A percentile compares a stretch with the other conserved stretches of the same genome.
Evolutionary conservation across 2,113 vertebrate genomes (phyloP).

Genomic region (Choloepus hoffmanni): DNA sequence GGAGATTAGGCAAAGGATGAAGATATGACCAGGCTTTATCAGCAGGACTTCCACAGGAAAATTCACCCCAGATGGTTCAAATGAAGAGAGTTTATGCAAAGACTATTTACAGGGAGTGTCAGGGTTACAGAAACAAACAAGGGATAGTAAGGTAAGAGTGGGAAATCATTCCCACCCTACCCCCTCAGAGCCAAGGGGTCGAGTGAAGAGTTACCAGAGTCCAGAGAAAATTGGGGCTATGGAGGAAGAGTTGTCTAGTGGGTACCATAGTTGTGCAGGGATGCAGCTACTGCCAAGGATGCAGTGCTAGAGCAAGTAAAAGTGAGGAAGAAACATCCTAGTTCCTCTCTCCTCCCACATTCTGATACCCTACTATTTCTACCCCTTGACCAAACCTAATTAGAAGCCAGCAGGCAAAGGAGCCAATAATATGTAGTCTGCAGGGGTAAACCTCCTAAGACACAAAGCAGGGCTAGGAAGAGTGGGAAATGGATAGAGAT

Average conservation of each 20-base stretch:
- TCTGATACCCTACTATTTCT: slow-evolving; percentile 6
- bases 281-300: neutral
- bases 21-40: slow-evolving; percentile 46
- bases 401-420: slow-evolving; percentile 14
- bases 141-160: neutral
- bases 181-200: neutral
- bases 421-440: neutral
- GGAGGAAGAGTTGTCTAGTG: neutral
- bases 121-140: slow-evolving; percentile 54
- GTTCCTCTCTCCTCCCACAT: neutral
- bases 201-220: neutral
- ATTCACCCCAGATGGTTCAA: slow-evolving; percentile 29
- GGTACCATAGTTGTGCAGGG: neutral
- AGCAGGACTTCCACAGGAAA: neutral
- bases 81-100: slow-evolving; percentile 52
- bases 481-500: neutral
- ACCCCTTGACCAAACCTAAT: slow-evolving; percentile 5
- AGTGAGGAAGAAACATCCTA: neutral
- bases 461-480: neutral
- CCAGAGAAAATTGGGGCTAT: neutral
- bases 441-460: neutral
- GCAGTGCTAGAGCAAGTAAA: neutral
- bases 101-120: neutral
- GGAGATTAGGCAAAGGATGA: slow-evolving; percentile 39
- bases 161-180: neutral